Conservation (phyloP, 2,113 vertebrate species). For the Blennius ocellaris region DNA sequence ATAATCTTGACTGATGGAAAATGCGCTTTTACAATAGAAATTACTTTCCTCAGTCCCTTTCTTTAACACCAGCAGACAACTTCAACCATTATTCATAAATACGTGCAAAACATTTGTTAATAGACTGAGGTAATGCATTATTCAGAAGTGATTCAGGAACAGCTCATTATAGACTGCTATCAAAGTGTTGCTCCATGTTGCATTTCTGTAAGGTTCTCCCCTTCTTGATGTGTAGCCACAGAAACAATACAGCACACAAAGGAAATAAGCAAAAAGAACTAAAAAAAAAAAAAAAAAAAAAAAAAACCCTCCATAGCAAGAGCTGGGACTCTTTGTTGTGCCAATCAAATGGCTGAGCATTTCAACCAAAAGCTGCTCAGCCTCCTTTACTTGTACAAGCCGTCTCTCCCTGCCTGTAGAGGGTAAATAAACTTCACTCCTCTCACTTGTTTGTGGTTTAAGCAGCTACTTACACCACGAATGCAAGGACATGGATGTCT, state of each 20-base stretch:
- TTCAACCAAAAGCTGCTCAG: slow-evolving; percentile 29
- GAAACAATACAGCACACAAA: slow-evolving; percentile 24
- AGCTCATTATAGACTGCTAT: slow-evolving; percentile 50
- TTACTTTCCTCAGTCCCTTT: not conserved
- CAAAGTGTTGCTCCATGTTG: slow-evolving; percentile 34
- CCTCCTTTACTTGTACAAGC: not conserved
- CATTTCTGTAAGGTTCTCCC: slow-evolving; percentile 8
- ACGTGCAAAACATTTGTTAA: slow-evolving; percentile 43
- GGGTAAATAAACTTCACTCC: slow-evolving; percentile 52
- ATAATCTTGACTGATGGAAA: not conserved
- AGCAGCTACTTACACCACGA: slow-evolving; percentile 68
- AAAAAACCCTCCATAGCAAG: slow-evolving; percentile 9
- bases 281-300: not conserved
- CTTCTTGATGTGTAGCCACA: slow-evolving; percentile 23
- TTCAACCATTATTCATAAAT: slow-evolving; percentile 33
- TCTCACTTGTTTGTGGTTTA: slow-evolving; percentile 70
- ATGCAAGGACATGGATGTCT: slow-evolving; percentile 68
- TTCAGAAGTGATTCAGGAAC: slow-evolving; percentile 48
- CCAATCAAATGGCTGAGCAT: slow-evolving; percentile 51
- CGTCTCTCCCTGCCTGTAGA: slow-evolving; percentile 16
- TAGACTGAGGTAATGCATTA: slow-evolving; percentile 46
- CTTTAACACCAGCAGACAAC: slow-evolving; percentile 18
- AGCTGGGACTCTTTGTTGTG: slow-evolving; percentile 12
- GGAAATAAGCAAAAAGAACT: not conserved
- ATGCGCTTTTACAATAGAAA: not conserved